Base-by-base conservation (phyloP, 2,113 vertebrate genomes). In the Platysteira castanea region DNA sequence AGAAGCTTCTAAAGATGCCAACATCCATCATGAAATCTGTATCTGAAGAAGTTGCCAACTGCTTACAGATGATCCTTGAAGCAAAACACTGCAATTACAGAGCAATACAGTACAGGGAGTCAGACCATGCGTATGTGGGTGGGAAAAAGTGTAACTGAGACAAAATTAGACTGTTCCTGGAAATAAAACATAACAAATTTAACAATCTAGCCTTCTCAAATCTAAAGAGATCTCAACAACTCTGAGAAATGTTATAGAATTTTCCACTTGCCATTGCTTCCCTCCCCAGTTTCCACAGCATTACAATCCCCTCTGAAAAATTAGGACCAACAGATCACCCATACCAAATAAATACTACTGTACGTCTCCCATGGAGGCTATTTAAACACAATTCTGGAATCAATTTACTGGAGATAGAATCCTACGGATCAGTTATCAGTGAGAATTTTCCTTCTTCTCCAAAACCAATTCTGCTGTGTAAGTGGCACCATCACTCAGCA, bases 141-240 rank as follows among this genome's bases (percentile, higher is more conserved):
- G 52, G 79, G 31, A 84, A 23, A 92, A 88, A 81, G 76, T 12
- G 3, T 24, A 90, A 86, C 53, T 26, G 13, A 92, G 54, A 88
- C 47, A 78, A 90, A 94, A 95, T 80, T 61, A 95, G 86, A 78
- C 41, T 52, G 35, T 68, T 92, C 53, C 80, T 92, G 80, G 56
- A 96, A 93, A 95, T 75, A 82, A 80, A 83, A 67, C 5, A 4
- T 33, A 64, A 63, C 31, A 86, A 59, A 94, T 63, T 31, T 75
- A 94, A 70, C 59, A 78, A 53, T 37, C 49, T 42, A 83, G 46
- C 5, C 47, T 68, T 89, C 64, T 59, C 61, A 71, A 89, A 67
- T 44, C 28, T 85, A 54, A 78, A 75, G 22, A 80, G 46, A 59
- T 57, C 65, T 77, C 44, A 87, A 63, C 23, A 87, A 22, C 33